phyloP scores from a whole-genome alignment of 2,113 vertebrate species.

The Ciconia maguari region DNA sequence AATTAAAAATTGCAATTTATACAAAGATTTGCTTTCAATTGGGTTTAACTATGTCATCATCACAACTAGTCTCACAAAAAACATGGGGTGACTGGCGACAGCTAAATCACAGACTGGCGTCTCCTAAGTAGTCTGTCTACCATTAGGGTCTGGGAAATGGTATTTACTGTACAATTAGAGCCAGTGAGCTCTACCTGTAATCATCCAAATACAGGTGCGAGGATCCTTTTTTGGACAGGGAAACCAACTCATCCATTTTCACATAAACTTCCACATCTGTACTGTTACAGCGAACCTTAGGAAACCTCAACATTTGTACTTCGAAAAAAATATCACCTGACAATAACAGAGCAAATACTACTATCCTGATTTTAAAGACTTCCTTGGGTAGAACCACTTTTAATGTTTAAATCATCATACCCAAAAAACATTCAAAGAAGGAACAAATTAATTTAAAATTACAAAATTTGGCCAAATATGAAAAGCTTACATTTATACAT shows the following conservation, averaged over 20 bases:
- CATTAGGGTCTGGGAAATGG: slow-evolving; percentile 88
- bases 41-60: slow-evolving; percentile 87
- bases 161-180: slow-evolving; percentile 98
- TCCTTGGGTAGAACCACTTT: slow-evolving; percentile 71
- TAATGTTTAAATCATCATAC: slow-evolving; percentile 75
- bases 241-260: slow-evolving; percentile 87
- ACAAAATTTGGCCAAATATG: background rate
- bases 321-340: background rate
- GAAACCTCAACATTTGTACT: slow-evolving; percentile 70
- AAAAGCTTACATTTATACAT: background rate
- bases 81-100: slow-evolving; percentile 86
- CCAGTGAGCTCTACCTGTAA: slow-evolving; percentile 90
- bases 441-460: slow-evolving; percentile 14
- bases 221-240: slow-evolving; percentile 79
- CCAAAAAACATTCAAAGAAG: slow-evolving; percentile 57
- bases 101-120: slow-evolving; percentile 94
- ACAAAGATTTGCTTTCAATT: slow-evolving; percentile 84
- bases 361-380: background rate
- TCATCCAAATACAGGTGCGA: slow-evolving; percentile 93
- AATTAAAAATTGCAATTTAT: slow-evolving; percentile 85
- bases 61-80: slow-evolving; percentile 82
- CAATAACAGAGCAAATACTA: background rate
- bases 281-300: slow-evolving; percentile 71
- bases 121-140: slow-evolving; percentile 85
- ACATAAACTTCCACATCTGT: slow-evolving; percentile 80